Percentiles rank a stretch among this genome's conserved stretches.
phyloP scores from a whole-genome alignment of 2,113 vertebrate species.

The Scytalopus superciliaris region DNA sequence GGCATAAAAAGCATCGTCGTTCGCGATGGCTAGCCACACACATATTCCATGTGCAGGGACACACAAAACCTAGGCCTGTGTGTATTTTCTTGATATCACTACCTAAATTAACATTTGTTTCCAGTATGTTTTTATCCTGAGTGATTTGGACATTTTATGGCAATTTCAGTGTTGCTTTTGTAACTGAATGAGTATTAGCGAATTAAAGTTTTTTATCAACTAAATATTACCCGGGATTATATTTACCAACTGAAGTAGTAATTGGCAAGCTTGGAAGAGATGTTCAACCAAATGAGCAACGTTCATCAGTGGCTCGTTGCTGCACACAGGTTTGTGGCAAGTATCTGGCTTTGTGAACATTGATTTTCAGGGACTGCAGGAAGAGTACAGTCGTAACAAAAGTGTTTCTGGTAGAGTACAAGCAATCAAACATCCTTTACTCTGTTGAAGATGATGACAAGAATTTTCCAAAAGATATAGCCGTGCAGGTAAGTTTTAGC shows the following conservation, averaged over 20 bases:
- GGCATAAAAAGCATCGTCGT: no score
- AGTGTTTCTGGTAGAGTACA: constrained; percentile 82
- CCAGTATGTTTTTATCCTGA: neutral
- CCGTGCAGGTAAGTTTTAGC: constrained; percentile 60
- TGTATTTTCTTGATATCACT: neutral
- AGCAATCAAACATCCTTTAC: constrained; percentile 17
- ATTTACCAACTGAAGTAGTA: neutral
- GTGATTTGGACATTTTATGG: neutral
- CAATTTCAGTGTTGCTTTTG: neutral
- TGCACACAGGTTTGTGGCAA: neutral
- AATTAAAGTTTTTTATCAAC: neutral
- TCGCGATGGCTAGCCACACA: no score
- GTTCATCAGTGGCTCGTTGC: neutral
- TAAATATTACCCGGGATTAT: neutral
- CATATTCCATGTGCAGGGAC: no score
- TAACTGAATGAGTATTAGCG: neutral
- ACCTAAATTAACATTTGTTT: neutral
- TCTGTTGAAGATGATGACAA: constrained; percentile 58
- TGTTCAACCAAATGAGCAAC: neutral
- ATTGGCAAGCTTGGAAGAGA: neutral
- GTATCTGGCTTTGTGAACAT: neutral
- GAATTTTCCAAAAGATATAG: constrained; percentile 41
- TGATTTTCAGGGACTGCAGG: constrained; percentile 83
- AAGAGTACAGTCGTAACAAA: constrained; percentile 89
- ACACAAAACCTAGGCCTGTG: neutral